Conservation (phyloP, 92 coral and sea anemone genomes). For the Galaxea fascicularis region DNA sequence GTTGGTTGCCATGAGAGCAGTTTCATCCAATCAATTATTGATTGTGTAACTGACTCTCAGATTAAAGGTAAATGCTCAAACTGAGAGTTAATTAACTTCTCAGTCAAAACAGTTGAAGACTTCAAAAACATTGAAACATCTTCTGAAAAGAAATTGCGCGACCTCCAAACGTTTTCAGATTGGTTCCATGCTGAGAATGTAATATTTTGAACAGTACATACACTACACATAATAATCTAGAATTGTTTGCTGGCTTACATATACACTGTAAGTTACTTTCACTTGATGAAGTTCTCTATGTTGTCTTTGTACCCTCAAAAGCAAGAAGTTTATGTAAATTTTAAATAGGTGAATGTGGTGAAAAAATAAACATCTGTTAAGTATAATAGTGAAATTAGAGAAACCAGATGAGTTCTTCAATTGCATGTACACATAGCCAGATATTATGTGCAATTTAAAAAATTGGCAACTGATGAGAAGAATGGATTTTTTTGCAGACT, state of each 20-base stretch:
- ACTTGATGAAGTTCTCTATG: neutral
- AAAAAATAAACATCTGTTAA: no score
- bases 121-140: neutral
- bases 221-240: no score
- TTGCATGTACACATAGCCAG: no score
- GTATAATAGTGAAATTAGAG: no score
- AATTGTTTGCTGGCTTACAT: constrained; percentile 1
- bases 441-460: no score
- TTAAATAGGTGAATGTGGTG: no score
- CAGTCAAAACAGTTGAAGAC: neutral
- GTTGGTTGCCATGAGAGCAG: constrained; percentile 21
- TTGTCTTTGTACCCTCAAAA: neutral
- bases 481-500: no score
- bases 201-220: neutral
- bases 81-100: neutral
- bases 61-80: constrained; percentile 14
- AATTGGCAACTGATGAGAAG: no score
- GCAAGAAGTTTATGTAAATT: no score
- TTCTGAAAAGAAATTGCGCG: neutral
- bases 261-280: no score
- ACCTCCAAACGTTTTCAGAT: neutral
- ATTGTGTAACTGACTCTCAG: constrained; percentile 19
- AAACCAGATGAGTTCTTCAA: no score
- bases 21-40: constrained; percentile 16
- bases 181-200: neutral